Evolutionary conservation across 2,113 vertebrate genomes (phyloP).

Genomic region (Oophaga pumilio): DNA sequence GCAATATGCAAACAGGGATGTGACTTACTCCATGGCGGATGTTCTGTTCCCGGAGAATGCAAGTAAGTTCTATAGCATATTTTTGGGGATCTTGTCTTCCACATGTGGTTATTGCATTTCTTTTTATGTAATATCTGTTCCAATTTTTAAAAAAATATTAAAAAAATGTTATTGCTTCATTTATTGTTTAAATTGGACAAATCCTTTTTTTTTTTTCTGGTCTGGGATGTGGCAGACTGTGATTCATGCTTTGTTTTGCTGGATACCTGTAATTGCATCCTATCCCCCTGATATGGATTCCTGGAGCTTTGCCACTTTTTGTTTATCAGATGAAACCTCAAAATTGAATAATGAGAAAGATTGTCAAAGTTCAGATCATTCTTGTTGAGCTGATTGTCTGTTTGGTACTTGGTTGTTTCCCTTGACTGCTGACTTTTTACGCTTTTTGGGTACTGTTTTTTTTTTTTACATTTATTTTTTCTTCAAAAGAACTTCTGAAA

Average conservation of each 20-base stretch:
- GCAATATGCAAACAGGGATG: constrained; percentile 94
- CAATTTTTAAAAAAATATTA: neutral
- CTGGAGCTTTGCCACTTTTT: constrained; percentile 59
- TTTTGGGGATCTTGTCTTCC: no score
- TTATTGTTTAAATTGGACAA: neutral
- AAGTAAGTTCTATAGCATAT: constrained; percentile 75
- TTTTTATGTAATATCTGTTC: neutral
- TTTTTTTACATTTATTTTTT: neutral
- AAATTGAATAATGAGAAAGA: constrained; percentile 63
- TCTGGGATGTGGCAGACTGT: neutral
- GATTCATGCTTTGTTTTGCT: constrained; percentile 16
- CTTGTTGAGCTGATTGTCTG: neutral
- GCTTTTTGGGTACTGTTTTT: neutral
- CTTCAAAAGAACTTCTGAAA: neutral
- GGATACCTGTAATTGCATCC: constrained; percentile 42
- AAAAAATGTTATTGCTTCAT: no score
- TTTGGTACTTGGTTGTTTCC: neutral
- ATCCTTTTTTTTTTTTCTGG: neutral
- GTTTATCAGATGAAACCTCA: constrained; percentile 66
- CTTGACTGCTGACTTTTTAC: neutral
- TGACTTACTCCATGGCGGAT: constrained; percentile 82
- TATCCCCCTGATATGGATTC: constrained; percentile 57
- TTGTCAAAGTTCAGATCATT: constrained; percentile 38
- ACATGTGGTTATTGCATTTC: neutral
- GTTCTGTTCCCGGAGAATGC: constrained; percentile 85